Conservation (phyloP, 1,140 invertebrate genomes). For the Philotrypesis tridentata region DNA sequence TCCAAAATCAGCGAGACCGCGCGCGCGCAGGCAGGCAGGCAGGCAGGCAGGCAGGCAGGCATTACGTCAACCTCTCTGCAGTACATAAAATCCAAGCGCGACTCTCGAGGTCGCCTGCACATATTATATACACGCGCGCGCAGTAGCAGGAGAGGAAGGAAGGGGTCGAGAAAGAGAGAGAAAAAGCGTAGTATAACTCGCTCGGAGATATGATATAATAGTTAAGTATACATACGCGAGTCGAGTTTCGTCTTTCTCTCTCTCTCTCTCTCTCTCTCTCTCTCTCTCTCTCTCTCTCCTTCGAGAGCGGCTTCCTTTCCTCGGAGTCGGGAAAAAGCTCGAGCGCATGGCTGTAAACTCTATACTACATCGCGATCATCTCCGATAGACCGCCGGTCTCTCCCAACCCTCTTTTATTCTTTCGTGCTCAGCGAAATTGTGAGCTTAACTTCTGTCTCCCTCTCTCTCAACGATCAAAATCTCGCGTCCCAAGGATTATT, state of each 20-base stretch:
- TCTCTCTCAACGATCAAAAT: neutral
- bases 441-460: neutral
- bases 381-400: no score
- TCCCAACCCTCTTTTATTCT: neutral
- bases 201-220: slow-evolving; percentile 16
- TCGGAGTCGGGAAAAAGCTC: neutral
- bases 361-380: no score
- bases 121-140: neutral
- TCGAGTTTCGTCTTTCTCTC: slow-evolving; percentile 3
- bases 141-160: neutral
- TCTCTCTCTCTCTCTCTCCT: no score
- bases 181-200: neutral
- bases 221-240: neutral
- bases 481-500: neutral
- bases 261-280: no score
- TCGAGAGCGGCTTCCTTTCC: neutral
- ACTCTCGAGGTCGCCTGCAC: neutral
- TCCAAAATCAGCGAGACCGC: neutral
- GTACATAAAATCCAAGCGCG: neutral
- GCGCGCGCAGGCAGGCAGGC: neutral
- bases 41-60: neutral
- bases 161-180: neutral
- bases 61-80: slow-evolving; percentile 1
- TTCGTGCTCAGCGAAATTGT: neutral
- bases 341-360: neutral